Evolutionary conservation across 1,140 invertebrate species (phyloP).

Genomic region (Penaeus vannamei): DNA sequence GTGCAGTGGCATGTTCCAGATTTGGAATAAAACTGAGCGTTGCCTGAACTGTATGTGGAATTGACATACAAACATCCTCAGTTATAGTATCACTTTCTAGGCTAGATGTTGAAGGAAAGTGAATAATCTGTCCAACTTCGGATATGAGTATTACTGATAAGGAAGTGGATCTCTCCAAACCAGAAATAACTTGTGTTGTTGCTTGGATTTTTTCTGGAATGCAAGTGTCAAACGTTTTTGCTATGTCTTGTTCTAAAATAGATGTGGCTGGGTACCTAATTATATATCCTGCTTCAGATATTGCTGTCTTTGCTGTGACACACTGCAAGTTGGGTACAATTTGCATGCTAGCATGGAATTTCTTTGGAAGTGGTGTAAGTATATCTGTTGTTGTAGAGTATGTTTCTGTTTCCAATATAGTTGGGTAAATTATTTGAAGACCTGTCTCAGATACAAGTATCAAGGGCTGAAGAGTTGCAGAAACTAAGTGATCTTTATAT

Average conservation of each 20-base stretch:
- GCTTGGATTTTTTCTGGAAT: conserved; percentile 2
- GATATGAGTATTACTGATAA: conserved; percentile 14
- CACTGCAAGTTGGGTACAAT: neutral
- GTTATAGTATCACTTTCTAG: neutral
- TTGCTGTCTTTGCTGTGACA: neutral
- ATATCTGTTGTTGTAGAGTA: conserved; percentile 3
- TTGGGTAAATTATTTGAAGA: conserved; percentile 5
- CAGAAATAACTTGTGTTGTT: conserved; percentile 1
- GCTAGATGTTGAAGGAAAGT: conserved; percentile 6
- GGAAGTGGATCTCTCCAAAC: neutral
- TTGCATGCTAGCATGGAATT: neutral
- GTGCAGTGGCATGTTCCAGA: conserved; percentile 23
- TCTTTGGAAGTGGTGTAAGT: conserved; percentile 17
- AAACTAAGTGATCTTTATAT: neutral
- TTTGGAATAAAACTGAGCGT: neutral
- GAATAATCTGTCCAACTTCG: conserved; percentile 18
- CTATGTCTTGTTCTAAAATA: neutral
- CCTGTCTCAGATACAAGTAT: conserved; percentile 38
- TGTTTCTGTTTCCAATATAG: neutral
- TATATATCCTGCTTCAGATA: conserved; percentile 26
- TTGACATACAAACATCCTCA: conserved; percentile 11
- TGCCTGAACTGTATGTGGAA: conserved; percentile 23
- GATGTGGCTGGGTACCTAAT: conserved; percentile 22
- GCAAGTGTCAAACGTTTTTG: conserved; percentile 17
- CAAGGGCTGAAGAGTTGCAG: conserved; percentile 18